phyloP scores from a whole-genome alignment of 2,888 invertebrate genomes.

The Miltochrista miniata region DNA sequence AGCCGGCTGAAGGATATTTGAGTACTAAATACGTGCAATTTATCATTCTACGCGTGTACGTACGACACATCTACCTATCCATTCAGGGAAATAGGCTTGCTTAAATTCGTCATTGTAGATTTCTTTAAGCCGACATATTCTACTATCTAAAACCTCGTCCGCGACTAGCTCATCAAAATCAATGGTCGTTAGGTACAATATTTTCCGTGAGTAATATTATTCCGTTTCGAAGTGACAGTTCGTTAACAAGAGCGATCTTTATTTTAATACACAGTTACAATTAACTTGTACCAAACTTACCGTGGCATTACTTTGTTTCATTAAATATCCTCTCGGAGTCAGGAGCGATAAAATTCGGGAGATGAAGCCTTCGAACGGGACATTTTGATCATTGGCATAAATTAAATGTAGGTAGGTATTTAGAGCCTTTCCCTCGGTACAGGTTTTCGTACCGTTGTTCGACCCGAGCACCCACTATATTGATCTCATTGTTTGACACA shows the following conservation, averaged over 20 bases:
- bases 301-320: conserved; percentile 17
- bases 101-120: no score
- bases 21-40: no score
- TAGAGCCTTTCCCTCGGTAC: conserved; percentile 53
- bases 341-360: conserved; percentile 42
- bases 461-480: conserved; percentile 60
- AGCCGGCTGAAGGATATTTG: no score
- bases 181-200: no score
- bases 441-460: conserved; percentile 74
- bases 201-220: background rate
- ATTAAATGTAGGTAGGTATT: conserved; percentile 49
- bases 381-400: conserved; percentile 54
- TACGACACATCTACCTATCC: no score
- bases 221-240: no score
- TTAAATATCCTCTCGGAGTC: conserved; percentile 13
- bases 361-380: conserved; percentile 39
- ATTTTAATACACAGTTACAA: background rate
- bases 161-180: no score
- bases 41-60: no score
- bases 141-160: no score
- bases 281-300: background rate
- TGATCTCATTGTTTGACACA: conserved; percentile 72
- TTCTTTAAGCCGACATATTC: no score
- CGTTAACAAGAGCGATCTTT: background rate
- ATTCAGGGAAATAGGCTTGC: no score